phyloP scores from a whole-genome alignment of 1,140 invertebrate species.

The Formica selysi region DNA sequence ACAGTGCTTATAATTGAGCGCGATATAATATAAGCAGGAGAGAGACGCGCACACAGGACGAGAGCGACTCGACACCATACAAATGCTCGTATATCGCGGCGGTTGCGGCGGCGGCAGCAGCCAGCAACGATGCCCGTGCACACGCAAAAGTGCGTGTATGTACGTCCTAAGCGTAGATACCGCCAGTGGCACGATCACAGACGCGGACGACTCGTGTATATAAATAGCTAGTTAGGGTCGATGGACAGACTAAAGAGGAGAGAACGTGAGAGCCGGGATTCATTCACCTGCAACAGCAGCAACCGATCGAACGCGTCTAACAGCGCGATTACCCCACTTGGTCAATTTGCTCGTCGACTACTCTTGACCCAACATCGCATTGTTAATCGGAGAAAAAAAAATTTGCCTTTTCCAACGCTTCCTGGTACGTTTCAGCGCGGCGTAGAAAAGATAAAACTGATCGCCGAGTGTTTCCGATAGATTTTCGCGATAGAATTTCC shows the following conservation, averaged over 20 bases:
- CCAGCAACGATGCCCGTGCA: conserved; percentile 26
- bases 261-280: conserved; percentile 75
- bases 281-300: conserved; percentile 70
- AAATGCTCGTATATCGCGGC: background rate
- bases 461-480: background rate
- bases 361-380: background rate
- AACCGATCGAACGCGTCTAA: conserved; percentile 35
- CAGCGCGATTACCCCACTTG: conserved; percentile 10
- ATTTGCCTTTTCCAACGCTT: background rate
- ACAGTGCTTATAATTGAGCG: conserved; percentile 65
- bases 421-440: background rate
- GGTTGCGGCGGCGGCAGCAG: too few relatives aligned
- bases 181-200: conserved; percentile 55
- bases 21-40: background rate
- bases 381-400: background rate
- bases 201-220: conserved; percentile 74
- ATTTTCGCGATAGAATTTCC: background rate
- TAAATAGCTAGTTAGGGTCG: conserved; percentile 82
- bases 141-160: background rate
- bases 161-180: conserved; percentile 52
- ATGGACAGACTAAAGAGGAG: conserved; percentile 78
- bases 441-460: background rate
- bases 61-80: background rate
- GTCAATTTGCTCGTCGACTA: background rate
- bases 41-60: background rate